Conservation (phyloP, 2,797 vertebrate genomes). For the Ambastaia sidthimunki region DNA sequence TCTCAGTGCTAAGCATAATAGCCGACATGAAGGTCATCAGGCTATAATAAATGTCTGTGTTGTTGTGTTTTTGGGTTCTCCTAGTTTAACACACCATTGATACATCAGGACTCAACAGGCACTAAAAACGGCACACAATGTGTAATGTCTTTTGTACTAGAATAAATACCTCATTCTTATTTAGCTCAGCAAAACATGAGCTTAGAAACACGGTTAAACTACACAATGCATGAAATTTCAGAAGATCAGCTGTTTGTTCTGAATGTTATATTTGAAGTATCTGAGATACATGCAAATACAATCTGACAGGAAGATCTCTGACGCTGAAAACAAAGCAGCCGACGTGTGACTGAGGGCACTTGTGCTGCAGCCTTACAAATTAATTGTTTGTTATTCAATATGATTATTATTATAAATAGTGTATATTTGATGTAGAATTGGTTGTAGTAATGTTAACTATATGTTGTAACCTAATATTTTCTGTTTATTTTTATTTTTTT, state of each 20-base stretch:
- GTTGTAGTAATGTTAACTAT: no score
- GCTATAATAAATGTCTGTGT: conserved; percentile 44
- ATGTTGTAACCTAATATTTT: no score
- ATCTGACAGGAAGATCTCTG: conserved; percentile 57
- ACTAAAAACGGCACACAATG: conserved; percentile 2
- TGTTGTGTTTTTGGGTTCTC: conserved; percentile 26
- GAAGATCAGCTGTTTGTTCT: background rate
- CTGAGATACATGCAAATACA: conserved; percentile 36
- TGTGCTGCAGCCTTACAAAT: no score
- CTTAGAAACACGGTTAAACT: background rate
- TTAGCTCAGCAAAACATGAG: background rate
- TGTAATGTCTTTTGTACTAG: background rate
- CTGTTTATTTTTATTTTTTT: no score
- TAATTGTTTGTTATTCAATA: no score
- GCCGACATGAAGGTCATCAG: conserved; percentile 11
- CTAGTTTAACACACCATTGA: conserved; percentile 33
- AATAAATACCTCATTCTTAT: background rate
- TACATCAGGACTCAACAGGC: conserved; percentile 30
- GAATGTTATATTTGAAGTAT: conserved; percentile 16
- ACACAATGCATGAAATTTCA: background rate
- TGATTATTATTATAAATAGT: no score
- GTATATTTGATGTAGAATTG: no score
- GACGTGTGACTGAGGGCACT: no score
- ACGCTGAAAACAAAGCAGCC: conserved; percentile 22
- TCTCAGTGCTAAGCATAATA: conserved; percentile 17